These are phyloP conservation scores for Isurus oxyrinchus DNA, from an alignment of 2,113 vertebrate genomes.

Conservation along the genomic window DNA sequence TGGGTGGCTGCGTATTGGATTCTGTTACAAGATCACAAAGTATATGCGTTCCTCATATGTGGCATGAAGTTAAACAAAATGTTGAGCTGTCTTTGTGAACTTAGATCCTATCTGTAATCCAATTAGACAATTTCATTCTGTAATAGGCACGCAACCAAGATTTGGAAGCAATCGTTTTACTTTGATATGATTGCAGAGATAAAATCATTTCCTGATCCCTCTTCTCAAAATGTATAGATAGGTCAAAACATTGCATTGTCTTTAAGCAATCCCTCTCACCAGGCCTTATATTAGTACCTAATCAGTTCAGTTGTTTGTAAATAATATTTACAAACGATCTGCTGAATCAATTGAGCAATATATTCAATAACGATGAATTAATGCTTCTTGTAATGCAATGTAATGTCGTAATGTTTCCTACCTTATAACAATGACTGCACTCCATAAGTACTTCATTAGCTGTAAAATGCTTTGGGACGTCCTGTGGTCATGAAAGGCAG, in stretches of 20 bases:
- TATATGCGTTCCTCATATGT: background rate
- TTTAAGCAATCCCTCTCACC: background rate
- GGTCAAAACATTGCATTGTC: background rate
- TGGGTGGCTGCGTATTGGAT: background rate
- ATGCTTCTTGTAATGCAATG: background rate
- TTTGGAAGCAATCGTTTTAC: background rate
- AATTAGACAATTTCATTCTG: background rate
- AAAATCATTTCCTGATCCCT: background rate
- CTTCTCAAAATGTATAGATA: background rate
- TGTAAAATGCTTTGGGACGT: background rate
- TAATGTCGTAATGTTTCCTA: background rate
- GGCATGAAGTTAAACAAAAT: conserved; percentile 9
- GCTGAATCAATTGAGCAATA: background rate
- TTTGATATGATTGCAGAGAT: background rate
- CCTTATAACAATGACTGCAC: background rate
- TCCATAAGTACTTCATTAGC: background rate
- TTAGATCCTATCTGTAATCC: conserved; percentile 10
- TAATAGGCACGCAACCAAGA: background rate
- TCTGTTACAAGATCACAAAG: background rate
- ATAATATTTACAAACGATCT: background rate
- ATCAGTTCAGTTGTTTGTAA: background rate
- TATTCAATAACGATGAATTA: background rate
- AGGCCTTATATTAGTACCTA: background rate
- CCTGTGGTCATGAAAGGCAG: background rate
- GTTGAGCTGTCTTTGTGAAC: background rate